phyloP scores from a whole-genome alignment of 2,888 invertebrate species.

The Cephus pygmeus region DNA sequence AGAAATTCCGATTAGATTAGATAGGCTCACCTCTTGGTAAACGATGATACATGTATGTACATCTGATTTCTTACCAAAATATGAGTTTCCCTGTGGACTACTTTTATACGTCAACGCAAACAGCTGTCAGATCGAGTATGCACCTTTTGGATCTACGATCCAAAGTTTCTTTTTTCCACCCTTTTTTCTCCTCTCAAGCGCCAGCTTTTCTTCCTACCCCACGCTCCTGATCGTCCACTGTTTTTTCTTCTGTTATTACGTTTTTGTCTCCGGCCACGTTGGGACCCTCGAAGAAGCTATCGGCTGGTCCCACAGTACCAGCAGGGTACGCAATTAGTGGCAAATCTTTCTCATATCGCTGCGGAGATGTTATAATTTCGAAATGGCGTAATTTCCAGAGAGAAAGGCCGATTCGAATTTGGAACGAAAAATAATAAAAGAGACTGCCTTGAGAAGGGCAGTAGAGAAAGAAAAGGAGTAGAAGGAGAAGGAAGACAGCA shows the following conservation, averaged over 20 bases:
- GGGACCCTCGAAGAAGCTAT: neutral
- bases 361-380: slow-evolving; percentile 63
- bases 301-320: neutral
- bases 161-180: neutral
- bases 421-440: neutral
- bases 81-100: neutral
- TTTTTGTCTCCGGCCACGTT: slow-evolving; percentile 11
- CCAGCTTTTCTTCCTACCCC: neutral
- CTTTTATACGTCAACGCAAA: neutral
- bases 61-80: neutral
- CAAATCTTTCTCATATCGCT: slow-evolving; percentile 12
- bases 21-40: neutral
- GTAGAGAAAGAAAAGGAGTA: slow-evolving; percentile 26
- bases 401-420: slow-evolving; percentile 40
- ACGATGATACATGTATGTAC: neutral
- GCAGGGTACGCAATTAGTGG: slow-evolving; percentile 10
- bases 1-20: neutral
- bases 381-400: slow-evolving; percentile 49
- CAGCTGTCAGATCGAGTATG: neutral
- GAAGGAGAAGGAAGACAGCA: slow-evolving; percentile 25
- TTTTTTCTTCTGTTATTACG: slow-evolving; percentile 4
- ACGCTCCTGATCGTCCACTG: neutral
- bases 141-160: neutral
- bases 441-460: slow-evolving; percentile 24
- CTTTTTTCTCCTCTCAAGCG: slow-evolving; percentile 6